phyloP scores from a whole-genome alignment of 2,888 invertebrate genomes.

The Hydroisotoma schaefferi region DNA sequence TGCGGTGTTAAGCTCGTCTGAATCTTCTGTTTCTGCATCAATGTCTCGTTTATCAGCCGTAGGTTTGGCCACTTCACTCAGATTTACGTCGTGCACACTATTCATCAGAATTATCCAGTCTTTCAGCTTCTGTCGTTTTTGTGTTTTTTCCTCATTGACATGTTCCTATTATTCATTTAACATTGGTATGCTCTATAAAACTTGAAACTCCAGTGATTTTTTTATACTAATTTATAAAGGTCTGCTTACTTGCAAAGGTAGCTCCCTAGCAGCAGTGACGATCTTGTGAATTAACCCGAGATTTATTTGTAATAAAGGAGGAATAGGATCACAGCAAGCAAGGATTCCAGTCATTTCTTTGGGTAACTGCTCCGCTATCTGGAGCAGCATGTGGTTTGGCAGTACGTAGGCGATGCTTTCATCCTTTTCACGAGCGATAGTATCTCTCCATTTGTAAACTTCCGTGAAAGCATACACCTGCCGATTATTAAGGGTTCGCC shows the following conservation, averaged over 20 bases:
- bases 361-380: conserved; percentile 81
- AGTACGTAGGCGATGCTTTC: conserved; percentile 89
- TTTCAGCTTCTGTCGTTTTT: conserved; percentile 35
- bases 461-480: conserved; percentile 78
- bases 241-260: conserved; percentile 60
- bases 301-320: conserved; percentile 66
- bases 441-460: conserved; percentile 84
- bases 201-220: not conserved
- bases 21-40: not conserved
- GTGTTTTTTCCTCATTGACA: conserved; percentile 25
- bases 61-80: conserved; percentile 12
- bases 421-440: conserved; percentile 76
- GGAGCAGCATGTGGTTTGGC: conserved; percentile 92
- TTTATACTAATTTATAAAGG: not conserved
- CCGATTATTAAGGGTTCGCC: conserved; percentile 74
- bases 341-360: conserved; percentile 88
- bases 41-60: not conserved
- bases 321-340: conserved; percentile 90
- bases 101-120: conserved; percentile 42
- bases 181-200: no score
- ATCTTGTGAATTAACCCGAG: conserved; percentile 60
- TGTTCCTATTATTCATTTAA: conserved; percentile 32
- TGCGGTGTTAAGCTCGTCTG: not conserved
- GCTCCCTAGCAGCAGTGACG: conserved; percentile 66
- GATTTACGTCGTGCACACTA: conserved; percentile 40